phyloP scores from a whole-genome alignment of 2,797 vertebrate species.

The Malurus splendens region DNA sequence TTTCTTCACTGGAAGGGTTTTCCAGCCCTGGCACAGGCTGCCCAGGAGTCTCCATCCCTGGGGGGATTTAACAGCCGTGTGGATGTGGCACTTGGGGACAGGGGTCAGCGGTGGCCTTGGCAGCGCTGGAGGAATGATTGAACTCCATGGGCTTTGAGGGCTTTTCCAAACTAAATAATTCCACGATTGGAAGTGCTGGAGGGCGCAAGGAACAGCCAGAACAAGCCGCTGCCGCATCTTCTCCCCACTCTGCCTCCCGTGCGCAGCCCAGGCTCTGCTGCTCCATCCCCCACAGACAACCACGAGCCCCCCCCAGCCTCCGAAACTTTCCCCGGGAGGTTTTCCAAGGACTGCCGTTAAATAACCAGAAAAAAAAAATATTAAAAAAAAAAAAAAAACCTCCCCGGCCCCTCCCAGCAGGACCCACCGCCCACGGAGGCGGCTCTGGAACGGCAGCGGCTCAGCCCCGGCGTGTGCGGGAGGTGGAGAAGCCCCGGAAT shows the following conservation, averaged over 20 bases:
- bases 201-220: neutral
- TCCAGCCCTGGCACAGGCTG: neutral
- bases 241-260: neutral
- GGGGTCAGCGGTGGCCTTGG: fast-evolving
- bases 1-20: neutral
- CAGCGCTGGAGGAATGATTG: fast-evolving
- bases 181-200: fast-evolving
- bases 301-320: neutral
- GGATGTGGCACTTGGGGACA: neutral
- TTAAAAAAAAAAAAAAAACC: neutral
- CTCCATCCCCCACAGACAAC: neutral
- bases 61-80: neutral
- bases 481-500: slow-evolving; percentile 6
- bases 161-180: fast-evolving
- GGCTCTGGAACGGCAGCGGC: neutral
- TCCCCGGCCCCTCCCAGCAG: neutral
- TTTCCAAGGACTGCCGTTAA: neutral
- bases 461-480: neutral
- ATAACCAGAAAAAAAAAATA: neutral
- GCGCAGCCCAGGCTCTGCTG: fast-evolving
- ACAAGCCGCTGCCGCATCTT: fast-evolving
- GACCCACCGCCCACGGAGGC: neutral
- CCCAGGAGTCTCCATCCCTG: neutral
- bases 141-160: neutral
- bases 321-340: neutral